A percentile compares a stretch with the other conserved stretches of the same genome.
These are phyloP conservation scores for Conus ventricosus DNA, from an alignment of 1,140 invertebrate species.

Conservation along the genomic window DNA sequence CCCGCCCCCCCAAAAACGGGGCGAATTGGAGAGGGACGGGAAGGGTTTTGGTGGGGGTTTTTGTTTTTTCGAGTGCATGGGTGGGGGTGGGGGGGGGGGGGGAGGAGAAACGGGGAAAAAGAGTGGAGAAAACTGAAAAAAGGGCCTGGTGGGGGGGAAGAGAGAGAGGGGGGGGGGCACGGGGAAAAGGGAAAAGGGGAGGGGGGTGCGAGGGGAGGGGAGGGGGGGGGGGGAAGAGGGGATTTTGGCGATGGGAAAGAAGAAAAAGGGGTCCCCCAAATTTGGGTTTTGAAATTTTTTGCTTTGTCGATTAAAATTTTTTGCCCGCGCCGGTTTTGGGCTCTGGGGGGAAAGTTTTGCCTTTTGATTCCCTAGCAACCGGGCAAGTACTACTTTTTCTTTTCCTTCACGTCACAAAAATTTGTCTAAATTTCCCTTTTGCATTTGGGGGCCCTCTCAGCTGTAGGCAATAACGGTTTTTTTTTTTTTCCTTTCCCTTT, in stretches of 20 bases:
- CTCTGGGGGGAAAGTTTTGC: no score
- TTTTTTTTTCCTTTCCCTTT: no score
- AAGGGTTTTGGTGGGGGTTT: no score
- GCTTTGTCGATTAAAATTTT: no score
- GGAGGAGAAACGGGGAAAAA: background rate
- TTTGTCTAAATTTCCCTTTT: background rate
- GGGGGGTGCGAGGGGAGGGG: background rate
- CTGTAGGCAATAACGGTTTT: no score
- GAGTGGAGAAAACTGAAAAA: background rate
- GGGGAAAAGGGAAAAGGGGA: background rate
- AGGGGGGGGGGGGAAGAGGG: background rate
- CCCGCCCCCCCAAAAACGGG: no score
- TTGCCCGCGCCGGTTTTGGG: no score
- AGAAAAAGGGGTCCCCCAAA: no score
- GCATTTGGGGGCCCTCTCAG: no score
- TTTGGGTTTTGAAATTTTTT: no score
- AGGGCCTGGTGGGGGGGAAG: background rate
- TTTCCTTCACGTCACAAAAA: background rate
- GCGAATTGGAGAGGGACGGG: no score
- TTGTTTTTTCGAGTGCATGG: no score
- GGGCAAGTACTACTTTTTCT: background rate
- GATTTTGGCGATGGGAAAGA: background rate
- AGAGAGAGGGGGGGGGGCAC: background rate
- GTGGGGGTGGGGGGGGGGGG: background rate
- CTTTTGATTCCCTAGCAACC: background rate